Evolutionary conservation across 2,888 invertebrate species (phyloP).

Genomic region (Aspidiotus rigidus): DNA sequence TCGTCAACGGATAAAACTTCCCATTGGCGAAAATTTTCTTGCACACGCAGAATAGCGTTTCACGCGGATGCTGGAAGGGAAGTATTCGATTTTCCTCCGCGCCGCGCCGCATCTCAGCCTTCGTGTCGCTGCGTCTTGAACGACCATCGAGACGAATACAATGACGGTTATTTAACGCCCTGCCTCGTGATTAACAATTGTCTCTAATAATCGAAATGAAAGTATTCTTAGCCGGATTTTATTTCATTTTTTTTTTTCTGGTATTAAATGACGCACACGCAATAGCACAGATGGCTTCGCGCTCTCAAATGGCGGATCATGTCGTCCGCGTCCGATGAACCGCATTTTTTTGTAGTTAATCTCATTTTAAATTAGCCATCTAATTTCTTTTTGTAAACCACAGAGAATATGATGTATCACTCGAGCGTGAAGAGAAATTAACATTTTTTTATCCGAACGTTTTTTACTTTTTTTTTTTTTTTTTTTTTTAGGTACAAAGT

Average conservation of each 20-base stretch:
- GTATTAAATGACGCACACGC: constrained; percentile 1
- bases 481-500: constrained; percentile 15
- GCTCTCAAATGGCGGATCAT: constrained; percentile 3
- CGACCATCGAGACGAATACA: not conserved
- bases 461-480: constrained; percentile 11
- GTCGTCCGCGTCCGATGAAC: constrained; percentile 25
- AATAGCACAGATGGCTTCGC: not conserved
- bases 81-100: too few relatives aligned
- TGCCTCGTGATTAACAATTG: constrained; percentile 2
- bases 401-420: constrained; percentile 33
- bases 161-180: not conserved
- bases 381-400: constrained; percentile 29
- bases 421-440: constrained; percentile 33
- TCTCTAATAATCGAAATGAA: constrained; percentile 2
- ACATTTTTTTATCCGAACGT: constrained; percentile 27
- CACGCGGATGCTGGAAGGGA: too few relatives aligned
- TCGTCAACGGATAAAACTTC: too few relatives aligned
- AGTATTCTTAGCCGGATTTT: not conserved
- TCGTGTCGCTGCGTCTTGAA: too few relatives aligned
- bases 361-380: constrained; percentile 33
- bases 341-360: constrained; percentile 28
- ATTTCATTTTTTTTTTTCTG: not conserved
- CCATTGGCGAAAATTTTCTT: too few relatives aligned
- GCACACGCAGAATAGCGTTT: too few relatives aligned
- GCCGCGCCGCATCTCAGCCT: too few relatives aligned